Percentiles rank a stretch among this genome's conserved stretches.
Evolutionary conservation across 2,113 vertebrate species (phyloP).

Genomic region (Tor tambroides): DNA sequence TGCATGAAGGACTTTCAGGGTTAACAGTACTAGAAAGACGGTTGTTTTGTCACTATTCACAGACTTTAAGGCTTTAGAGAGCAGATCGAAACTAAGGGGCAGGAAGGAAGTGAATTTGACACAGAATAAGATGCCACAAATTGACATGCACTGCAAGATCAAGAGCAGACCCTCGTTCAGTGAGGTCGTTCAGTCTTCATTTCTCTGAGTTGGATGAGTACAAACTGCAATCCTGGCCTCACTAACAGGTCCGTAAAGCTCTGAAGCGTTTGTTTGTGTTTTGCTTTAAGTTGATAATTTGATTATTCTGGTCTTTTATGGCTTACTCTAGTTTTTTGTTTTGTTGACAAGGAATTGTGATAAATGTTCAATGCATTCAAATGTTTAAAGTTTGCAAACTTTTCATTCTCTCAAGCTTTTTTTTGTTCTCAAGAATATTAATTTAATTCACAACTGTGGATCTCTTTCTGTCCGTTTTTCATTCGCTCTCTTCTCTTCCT

Average conservation of each 20-base stretch:
- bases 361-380: background rate
- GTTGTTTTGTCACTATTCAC: background rate
- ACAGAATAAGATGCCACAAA: slow-evolving; percentile 44
- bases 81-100: slow-evolving; percentile 49
- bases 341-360: background rate
- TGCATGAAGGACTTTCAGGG: background rate
- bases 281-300: background rate
- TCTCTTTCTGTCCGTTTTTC: background rate
- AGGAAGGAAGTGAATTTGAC: slow-evolving; percentile 60
- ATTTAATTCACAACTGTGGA: background rate
- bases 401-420: background rate
- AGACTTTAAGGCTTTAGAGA: slow-evolving; percentile 17
- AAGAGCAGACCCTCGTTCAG: slow-evolving; percentile 27
- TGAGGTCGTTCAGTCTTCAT: slow-evolving; percentile 20
- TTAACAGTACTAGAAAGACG: background rate
- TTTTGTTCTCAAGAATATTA: background rate
- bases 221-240: slow-evolving; percentile 43
- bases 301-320: background rate
- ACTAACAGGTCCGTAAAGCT: slow-evolving; percentile 52
- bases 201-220: slow-evolving; percentile 29
- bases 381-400: background rate
- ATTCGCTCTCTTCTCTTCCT: background rate
- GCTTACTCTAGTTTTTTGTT: background rate
- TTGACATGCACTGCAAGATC: slow-evolving; percentile 40
- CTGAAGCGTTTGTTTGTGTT: background rate